phyloP scores from a whole-genome alignment of 2,888 invertebrate species.

The Schrankia costaestrigalis region DNA sequence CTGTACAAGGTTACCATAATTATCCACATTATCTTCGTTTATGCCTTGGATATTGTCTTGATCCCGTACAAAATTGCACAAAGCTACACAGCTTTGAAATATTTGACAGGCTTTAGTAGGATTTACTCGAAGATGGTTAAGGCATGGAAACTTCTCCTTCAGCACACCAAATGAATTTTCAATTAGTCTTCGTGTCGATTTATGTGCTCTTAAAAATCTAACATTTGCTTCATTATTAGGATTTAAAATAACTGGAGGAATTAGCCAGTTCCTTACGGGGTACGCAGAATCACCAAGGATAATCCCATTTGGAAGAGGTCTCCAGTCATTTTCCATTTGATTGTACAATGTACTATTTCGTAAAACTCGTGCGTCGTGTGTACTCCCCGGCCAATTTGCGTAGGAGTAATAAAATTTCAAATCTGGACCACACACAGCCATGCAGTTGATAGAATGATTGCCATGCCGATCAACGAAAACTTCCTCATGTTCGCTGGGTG shows the following conservation, averaged over 20 bases:
- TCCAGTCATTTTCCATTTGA: background rate
- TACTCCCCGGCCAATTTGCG: background rate
- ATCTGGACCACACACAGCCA: background rate
- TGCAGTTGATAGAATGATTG: background rate
- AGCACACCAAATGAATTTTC: background rate
- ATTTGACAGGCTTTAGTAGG: background rate
- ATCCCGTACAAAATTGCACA: too few relatives aligned
- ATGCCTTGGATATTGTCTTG: too few relatives aligned
- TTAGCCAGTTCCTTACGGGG: background rate
- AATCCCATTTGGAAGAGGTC: background rate
- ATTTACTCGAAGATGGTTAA: background rate
- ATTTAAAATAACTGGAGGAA: background rate
- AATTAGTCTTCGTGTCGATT: background rate
- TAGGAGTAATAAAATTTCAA: background rate
- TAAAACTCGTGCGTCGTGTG: background rate
- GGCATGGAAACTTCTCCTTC: background rate
- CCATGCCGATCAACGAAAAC: background rate
- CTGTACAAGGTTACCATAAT: too few relatives aligned
- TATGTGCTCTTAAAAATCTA: background rate
- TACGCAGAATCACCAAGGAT: background rate
- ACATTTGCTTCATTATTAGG: background rate
- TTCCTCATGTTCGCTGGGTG: too few relatives aligned
- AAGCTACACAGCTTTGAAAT: too few relatives aligned
- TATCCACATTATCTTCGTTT: too few relatives aligned
- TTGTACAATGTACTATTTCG: background rate